These are phyloP conservation scores for Poeciliopsis turrubarensis DNA, from an alignment of 2,113 vertebrate genomes.

Conservation along the genomic window DNA sequence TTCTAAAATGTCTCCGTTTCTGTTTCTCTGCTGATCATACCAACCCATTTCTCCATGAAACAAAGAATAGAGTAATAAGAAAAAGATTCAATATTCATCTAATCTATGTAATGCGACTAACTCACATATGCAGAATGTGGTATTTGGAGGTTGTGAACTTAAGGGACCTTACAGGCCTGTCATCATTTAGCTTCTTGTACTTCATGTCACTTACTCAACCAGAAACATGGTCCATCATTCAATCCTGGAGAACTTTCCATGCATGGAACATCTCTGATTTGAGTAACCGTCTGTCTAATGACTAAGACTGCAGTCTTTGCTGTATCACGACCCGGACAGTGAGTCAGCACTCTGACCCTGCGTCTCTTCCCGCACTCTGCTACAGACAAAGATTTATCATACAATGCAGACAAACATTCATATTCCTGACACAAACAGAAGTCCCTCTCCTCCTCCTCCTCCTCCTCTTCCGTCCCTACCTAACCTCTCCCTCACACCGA, in stretches of 20 bases:
- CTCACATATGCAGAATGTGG: not conserved
- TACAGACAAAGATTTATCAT: slow-evolving; percentile 59
- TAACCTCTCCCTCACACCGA: slow-evolving; percentile 48
- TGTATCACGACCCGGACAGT: slow-evolving; percentile 72
- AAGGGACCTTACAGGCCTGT: not conserved
- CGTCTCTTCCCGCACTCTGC: slow-evolving; percentile 41
- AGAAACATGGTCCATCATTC: not conserved
- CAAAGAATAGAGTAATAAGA: too few relatives aligned
- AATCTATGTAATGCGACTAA: not conserved
- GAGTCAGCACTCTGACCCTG: slow-evolving; percentile 70
- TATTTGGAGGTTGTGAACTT: not conserved
- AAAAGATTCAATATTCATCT: not conserved
- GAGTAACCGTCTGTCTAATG: slow-evolving; percentile 51
- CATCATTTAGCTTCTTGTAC: not conserved
- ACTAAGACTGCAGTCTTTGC: slow-evolving; percentile 72
- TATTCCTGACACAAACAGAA: slow-evolving; percentile 70
- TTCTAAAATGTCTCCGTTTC: not conserved
- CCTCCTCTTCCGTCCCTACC: slow-evolving; percentile 7
- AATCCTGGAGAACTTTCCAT: not conserved
- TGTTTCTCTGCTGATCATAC: not conserved
- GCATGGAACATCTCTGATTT: slow-evolving; percentile 9
- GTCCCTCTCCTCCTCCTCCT: slow-evolving; percentile 1
- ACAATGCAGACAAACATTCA: slow-evolving; percentile 72
- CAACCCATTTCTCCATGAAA: not conserved
- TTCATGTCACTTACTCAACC: not conserved